phyloP scores from a whole-genome alignment of 2,113 vertebrate species.

The Dasypus novemcinctus region DNA sequence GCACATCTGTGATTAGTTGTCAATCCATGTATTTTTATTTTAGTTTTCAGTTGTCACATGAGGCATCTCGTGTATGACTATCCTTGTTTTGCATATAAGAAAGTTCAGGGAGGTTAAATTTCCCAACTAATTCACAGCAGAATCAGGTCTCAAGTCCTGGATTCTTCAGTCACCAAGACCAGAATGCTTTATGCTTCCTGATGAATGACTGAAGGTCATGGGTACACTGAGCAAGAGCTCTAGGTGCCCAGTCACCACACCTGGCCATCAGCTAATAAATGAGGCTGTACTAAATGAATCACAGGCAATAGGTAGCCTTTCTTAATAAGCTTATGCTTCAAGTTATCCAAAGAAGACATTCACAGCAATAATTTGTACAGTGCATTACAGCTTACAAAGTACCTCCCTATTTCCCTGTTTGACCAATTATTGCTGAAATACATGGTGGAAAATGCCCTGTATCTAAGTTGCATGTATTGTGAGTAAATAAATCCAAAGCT shows the following conservation, averaged over 20 bases:
- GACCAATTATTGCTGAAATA: not conserved
- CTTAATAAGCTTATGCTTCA: constrained; percentile 1
- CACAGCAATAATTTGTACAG: not conserved
- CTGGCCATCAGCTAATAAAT: not conserved
- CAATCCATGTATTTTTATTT: not conserved
- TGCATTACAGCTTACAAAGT: not conserved
- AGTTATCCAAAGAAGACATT: not conserved
- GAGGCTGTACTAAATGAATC: not conserved
- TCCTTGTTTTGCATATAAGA: not conserved
- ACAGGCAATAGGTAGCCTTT: not conserved
- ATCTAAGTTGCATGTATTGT: not conserved
- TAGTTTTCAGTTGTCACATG: not conserved
- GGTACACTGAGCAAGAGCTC: not conserved
- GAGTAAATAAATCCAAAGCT: not conserved
- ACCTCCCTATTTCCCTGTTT: not conserved
- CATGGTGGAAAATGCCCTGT: not conserved
- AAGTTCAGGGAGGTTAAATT: not conserved
- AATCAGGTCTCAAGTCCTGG: not conserved
- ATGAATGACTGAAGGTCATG: not conserved
- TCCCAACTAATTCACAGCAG: not conserved
- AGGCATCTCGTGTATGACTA: not conserved
- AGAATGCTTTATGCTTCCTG: not conserved
- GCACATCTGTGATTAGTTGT: too few relatives aligned
- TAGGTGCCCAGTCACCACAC: not conserved
- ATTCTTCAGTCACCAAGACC: not conserved